phyloP scores from a whole-genome alignment of 1,140 invertebrate species.

The Drosophila cardini region DNA sequence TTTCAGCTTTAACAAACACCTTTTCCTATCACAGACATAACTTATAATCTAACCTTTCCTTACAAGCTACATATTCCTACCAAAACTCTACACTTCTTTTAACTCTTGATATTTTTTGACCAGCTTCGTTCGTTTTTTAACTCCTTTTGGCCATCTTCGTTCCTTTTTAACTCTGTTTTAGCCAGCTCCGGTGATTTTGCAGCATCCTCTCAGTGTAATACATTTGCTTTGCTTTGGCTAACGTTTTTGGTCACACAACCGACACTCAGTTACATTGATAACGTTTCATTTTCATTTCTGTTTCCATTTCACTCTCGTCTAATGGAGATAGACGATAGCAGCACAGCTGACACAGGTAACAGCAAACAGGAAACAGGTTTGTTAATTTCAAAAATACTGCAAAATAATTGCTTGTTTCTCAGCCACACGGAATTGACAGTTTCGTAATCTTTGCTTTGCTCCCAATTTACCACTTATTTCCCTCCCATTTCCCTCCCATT shows the following conservation, averaged over 20 bases:
- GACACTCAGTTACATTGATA: slow-evolving; percentile 44
- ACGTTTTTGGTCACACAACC: slow-evolving; percentile 21
- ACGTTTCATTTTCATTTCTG: slow-evolving; percentile 33
- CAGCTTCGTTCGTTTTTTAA: not conserved
- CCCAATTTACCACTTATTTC: too few relatives aligned
- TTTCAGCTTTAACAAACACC: too few relatives aligned
- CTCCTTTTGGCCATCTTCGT: slow-evolving; percentile 27
- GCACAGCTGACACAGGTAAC: not conserved
- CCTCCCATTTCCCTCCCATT: too few relatives aligned
- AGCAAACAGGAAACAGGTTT: slow-evolving; percentile 35
- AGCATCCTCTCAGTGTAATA: slow-evolving; percentile 35
- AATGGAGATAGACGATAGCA: slow-evolving; percentile 8
- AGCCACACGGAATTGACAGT: slow-evolving; percentile 31
- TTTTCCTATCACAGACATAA: too few relatives aligned
- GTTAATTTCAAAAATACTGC: slow-evolving; percentile 59
- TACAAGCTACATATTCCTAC: too few relatives aligned
- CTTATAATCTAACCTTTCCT: slow-evolving; percentile 12
- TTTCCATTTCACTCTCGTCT: slow-evolving; percentile 14
- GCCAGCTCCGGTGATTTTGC: slow-evolving; percentile 23
- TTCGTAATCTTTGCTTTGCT: not conserved
- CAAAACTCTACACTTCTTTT: too few relatives aligned
- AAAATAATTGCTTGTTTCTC: slow-evolving; percentile 64
- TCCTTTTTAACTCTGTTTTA: not conserved
- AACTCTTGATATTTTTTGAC: too few relatives aligned
- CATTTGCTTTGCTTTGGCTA: slow-evolving; percentile 43